Evolutionary conservation across 2,888 invertebrate species (phyloP), one percentile per base, ranked within the genome.

Genomic region (Calephelis perditalis): DNA sequence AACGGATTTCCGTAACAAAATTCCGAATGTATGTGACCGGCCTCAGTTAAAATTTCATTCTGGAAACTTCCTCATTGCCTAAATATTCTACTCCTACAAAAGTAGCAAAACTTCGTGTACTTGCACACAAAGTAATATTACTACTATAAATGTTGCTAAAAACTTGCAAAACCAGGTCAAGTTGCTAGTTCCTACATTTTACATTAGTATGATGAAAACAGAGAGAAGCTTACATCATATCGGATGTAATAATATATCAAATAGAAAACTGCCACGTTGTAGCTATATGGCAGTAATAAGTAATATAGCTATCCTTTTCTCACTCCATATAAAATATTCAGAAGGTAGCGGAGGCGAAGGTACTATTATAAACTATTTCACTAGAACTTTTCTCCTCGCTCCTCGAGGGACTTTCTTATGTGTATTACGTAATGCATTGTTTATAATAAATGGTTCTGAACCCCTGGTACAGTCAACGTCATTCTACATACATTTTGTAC

Each of bases 281-380:
- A 62, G 63, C 57, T 55, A 62, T 61, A 67, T 62, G 61, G 63
- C 49, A 57, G 63, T 60, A 65, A 63, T 67, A 61, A 59, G 61
- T 60, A 49, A 60, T 62, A 10, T 47, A 45, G 45, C 63, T 56
- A 36, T 64, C 64, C 62, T 61, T 61, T 57, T 66, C 61, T 37
- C 62, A 46, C 66, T 15, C 55, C 56, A 26, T 61, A 69, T 81
- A 76, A 81, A 82, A 81, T 82, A 81, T 81, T 80, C 78, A 82
- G 68, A 60, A 68, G 67, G 71, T 67, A 72, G 72, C 67, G 70
- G 71, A 70, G 67, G 71, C 67, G 65, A 69, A 72, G 72, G 75
- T 76, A 75, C 75, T 76, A 75, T 74, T 73, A 73, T 73, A 71
- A 76, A 78, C 77, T 77, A 78, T 78, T 77, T 72, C 69, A 72